Conservation (phyloP, 2,113 vertebrate species). For the Erpornis zantholeuca region DNA sequence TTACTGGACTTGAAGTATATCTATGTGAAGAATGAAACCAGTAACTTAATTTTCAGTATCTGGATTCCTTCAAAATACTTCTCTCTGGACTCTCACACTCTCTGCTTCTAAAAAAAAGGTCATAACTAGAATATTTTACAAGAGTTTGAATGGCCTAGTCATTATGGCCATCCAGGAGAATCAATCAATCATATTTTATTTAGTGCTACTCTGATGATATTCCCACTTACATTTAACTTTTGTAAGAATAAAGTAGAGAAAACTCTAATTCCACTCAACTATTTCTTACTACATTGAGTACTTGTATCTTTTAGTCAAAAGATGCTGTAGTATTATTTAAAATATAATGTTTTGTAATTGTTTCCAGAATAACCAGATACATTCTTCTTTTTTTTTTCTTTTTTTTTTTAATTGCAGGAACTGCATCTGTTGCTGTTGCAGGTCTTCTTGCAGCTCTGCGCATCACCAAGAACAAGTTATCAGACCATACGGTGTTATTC, state of each 20-base stretch:
- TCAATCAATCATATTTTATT: neutral
- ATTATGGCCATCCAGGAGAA: neutral
- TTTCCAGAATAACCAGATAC: neutral
- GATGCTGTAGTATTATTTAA: neutral
- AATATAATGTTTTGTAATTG: neutral
- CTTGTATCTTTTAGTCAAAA: neutral
- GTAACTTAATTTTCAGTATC: neutral
- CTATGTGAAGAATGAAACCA: neutral
- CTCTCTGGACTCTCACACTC: neutral
- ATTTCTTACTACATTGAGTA: neutral
- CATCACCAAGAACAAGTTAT: conserved; percentile 90
- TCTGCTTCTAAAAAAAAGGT: neutral
- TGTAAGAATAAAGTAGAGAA: neutral
- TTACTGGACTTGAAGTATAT: neutral
- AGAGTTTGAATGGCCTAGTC: neutral
- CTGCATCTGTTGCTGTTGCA: conserved; percentile 93
- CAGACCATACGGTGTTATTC: conserved; percentile 90
- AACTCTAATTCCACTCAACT: neutral
- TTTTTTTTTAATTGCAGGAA: conserved; percentile 74
- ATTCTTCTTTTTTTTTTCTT: neutral
- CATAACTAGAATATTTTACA: neutral
- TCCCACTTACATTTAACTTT: neutral
- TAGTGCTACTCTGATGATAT: neutral
- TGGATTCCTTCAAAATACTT: neutral
- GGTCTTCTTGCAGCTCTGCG: conserved; percentile 91